Evolutionary conservation across 2,113 vertebrate species (phyloP).

Genomic region (Cyphomyrus discorhynchus): DNA sequence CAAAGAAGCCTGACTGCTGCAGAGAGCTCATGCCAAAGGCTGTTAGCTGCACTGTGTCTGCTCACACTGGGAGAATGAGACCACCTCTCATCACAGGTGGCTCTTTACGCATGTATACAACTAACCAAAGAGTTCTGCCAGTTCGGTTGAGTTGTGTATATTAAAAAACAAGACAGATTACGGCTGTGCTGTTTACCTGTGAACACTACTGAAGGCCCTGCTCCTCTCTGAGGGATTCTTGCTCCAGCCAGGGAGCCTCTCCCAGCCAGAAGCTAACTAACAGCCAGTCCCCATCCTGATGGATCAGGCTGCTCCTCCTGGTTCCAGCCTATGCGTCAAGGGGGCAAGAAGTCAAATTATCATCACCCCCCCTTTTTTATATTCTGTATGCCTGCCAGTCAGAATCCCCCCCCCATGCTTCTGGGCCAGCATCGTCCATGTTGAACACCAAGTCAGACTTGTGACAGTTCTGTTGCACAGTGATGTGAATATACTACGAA

Average conservation of each 20-base stretch:
- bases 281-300: background rate
- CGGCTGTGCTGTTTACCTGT: background rate
- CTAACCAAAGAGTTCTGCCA: constrained; percentile 9
- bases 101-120: background rate
- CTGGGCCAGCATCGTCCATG: background rate
- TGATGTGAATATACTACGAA: constrained; percentile 17
- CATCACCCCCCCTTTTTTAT: background rate
- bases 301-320: background rate
- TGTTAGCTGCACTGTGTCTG: background rate
- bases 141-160: background rate
- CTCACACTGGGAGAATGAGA: background rate
- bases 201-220: background rate
- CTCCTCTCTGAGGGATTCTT: background rate
- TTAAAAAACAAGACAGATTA: background rate
- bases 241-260: background rate
- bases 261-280: background rate
- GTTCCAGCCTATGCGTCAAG: background rate
- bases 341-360: background rate
- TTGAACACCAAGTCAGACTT: background rate
- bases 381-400: background rate
- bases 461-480: background rate
- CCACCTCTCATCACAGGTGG: background rate
- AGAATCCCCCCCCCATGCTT: background rate
- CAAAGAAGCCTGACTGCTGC: constrained; percentile 32
- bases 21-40: constrained; percentile 19